Evolutionary conservation across 2,888 invertebrate species (phyloP), one percentile per base, ranked within the genome.

Genomic region (Andrena bucephala): DNA sequence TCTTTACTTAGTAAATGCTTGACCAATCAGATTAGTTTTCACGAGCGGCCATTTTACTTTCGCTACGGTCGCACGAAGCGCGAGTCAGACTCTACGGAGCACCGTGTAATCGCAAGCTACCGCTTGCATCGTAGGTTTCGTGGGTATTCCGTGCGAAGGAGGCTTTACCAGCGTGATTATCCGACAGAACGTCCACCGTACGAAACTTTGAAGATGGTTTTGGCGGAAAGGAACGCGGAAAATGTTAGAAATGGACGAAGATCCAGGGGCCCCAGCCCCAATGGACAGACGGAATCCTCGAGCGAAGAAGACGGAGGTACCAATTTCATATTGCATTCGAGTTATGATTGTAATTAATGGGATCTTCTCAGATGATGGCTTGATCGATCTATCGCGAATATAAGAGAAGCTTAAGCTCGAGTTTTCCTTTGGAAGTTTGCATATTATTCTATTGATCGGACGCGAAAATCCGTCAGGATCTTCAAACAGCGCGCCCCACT

Each of bases 191-290:
- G 13, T 63, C 54, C 54, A 75, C 59, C 54, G 57, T 77, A 27
- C 31, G 13, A 71, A 69, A 59, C 24, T 8, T 52, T 57, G 31
- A 67, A 75, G 65, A 85, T 98, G 98, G 98, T 98, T 94, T 95
- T 98, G 94, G 97, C 98, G 48, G 98, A 98, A 94, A 96, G 97
- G 95, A 97, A 97, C 95, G 96, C 95, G 90, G 98, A 98, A 94
- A 96, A 95, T 89, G 95, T 97, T 92, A 96, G 97, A 93, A 98
- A 98, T 95, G 98, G 98, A 88, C 96, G 97, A 92, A 96, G 98
- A 94, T 98, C 98, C 91, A 96, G 98, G 94, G 98, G 98, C 94
- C 97, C 98, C 93, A 98, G 98, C 95, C 98, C 98, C 89, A 98
- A 98, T 95, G 96, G 96, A 86, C 97, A 97, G 95, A 96, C 97